Evolutionary conservation across 1,140 invertebrate genomes (phyloP), one percentile per base, ranked within the genome.

Genomic region (Carposina sasakii): DNA sequence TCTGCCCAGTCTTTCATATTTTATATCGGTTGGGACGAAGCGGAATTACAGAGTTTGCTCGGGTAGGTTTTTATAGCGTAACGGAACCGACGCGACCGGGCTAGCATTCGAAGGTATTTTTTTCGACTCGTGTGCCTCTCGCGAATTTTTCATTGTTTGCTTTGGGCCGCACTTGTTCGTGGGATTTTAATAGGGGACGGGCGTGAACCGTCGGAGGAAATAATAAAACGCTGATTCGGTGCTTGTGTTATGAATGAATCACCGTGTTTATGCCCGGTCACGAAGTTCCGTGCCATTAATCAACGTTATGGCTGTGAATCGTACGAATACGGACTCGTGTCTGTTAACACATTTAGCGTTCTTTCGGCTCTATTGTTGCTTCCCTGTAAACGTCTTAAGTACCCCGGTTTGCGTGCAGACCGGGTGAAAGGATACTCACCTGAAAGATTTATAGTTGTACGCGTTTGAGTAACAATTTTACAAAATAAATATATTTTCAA

Each of bases 1-100:
- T 79, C 69, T 61, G 69, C 67, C 65, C 75, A 69, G 67, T 76
- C 71, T 78, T 82, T 82, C 78, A 82, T 82, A 82, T 81, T 82
- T 81, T 79, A 83, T 81, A 76, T 75, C 73, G 71, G 63, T 75
- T 61, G 74, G 68, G 69, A 66, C 67, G 63, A 52, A 63, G 57
- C 67, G 72, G 74, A 74, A 78, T 81, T 81, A 81, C 76, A 57
- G 72, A 79, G 72, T 75, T 81, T 76, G 74, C 74, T 71, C 67
- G 57, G 72, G 64, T 77, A 60, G 68, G 67, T 79, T 81, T 78
- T 81, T 81, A 78, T 77, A 73, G 62, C 66, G 63, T 60, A 73
- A 71, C 66, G 64, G 63, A 74, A 70, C 66, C 51, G 61, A 60
- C 60, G 64, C 67, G 71, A 64, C 63, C 60, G n/a, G 67, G 49